Evolutionary conservation across 2,797 vertebrate species (phyloP).

Genomic region (Falco peregrinus): DNA sequence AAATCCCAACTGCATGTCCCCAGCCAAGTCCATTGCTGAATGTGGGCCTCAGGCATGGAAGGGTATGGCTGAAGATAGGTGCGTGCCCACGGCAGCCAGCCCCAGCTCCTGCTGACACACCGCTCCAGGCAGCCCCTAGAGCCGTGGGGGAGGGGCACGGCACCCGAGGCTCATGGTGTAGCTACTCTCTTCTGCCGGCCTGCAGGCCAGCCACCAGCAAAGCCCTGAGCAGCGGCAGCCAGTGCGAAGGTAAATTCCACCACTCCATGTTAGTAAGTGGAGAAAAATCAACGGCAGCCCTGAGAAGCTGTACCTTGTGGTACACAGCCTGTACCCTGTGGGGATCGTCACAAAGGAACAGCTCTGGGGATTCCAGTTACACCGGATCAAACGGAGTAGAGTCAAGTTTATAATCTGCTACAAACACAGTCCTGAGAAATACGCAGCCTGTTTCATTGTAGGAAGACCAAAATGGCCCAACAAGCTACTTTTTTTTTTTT

Average conservation of each 20-base stretch:
- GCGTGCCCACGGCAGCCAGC: neutral
- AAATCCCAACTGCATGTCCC: neutral
- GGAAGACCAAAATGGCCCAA: neutral
- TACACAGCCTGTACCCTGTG: neutral
- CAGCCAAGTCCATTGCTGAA: neutral
- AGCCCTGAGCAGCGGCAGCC: neutral
- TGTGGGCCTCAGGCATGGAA: neutral
- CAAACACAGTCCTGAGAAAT: neutral
- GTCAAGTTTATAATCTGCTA: neutral
- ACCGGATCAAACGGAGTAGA: neutral
- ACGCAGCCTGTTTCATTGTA: neutral
- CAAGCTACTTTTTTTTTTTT: neutral
- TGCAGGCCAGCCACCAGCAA: neutral
- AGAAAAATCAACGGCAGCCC: neutral
- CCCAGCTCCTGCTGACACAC: neutral
- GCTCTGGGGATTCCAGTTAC: neutral
- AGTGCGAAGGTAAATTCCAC: neutral
- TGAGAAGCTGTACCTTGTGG: neutral
- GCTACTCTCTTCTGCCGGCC: neutral
- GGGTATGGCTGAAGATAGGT: fast-evolving
- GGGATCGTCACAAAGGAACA: neutral
- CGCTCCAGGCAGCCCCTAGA: neutral
- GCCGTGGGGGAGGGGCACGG: fast-evolving
- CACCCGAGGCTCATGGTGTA: neutral
- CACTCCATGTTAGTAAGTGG: neutral